Base-by-base conservation (phyloP, 2,113 vertebrate species). In the Grantiella picta region DNA sequence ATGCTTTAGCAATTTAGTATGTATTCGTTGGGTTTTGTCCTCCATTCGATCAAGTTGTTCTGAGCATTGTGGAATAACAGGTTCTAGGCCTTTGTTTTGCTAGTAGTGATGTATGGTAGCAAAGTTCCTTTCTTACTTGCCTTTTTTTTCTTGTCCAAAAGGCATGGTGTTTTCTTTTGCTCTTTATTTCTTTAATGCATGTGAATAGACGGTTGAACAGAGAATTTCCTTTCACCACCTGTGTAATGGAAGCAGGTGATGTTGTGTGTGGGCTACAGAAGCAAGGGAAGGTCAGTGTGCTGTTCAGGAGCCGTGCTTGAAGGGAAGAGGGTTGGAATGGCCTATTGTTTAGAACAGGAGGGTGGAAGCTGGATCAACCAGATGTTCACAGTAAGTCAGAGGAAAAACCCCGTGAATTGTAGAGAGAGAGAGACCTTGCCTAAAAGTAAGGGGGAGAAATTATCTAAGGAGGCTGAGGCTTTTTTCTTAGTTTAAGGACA, bases 261-360 rank as follows among this genome's bases (percentile, higher is more conserved):
- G 15, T 12, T n/a, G 8, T 36, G 11, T 42, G 7, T 21, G 20
- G 25, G 17, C 18, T 86, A 13, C 28, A 25, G 40, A 60, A 59
- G 19, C 0, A 3, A 19, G 16, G n/a, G 36, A 44, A 35, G 14
- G 29, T 44, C 16, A 0, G 1, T 31, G 18, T 73, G 9, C 40
- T 4, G 4, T 24, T 56, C 33, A 11, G 53, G 36, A 61, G 8
- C 11, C 88, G 12, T 36, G 20, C 38, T 80, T 1, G 1, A 36
- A 52, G 28, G 24, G 45, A 71, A 42, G 7, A 12, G 1, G 10
- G 21, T 31, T 36, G 38, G 45, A 73, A n/a, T 29, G 5, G 12
- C 25, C 57, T 85, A n/a, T 40, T 65, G 25, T 0, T 0, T 31
- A 28, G 29, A 66, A 3, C 5, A 15, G 29, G 63, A 70, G 14